phyloP scores from a whole-genome alignment of 2,113 vertebrate species.

The Pteruthius melanotis region DNA sequence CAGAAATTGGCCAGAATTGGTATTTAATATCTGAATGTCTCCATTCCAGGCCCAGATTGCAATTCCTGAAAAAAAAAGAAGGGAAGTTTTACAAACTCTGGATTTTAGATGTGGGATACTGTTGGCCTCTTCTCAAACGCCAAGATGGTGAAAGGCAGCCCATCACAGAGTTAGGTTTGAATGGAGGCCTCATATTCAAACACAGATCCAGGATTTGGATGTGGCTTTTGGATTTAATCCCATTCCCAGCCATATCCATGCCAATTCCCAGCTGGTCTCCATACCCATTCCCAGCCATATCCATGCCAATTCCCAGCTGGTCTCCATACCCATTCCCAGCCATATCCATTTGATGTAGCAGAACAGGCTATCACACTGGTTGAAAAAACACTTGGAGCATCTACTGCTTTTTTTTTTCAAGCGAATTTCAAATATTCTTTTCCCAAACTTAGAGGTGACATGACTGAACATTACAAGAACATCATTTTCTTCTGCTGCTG shows the following conservation, averaged over 20 bases:
- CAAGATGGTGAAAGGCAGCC: background rate
- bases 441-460: conserved; percentile 22
- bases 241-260: background rate
- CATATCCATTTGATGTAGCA: background rate
- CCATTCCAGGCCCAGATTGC: background rate
- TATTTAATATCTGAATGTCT: background rate
- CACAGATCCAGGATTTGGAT: conserved; percentile 2
- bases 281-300: no score
- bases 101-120: background rate
- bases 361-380: background rate
- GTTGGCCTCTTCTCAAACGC: background rate
- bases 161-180: background rate
- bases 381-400: background rate
- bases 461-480: conserved; percentile 12
- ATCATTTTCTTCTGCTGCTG: conserved; percentile 39
- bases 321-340: background rate
- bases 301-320: no score
- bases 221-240: background rate
- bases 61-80: background rate
- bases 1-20: background rate
- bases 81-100: background rate
- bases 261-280: no score
- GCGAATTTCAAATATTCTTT: conserved; percentile 16
- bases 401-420: background rate
- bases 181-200: background rate